Evolutionary conservation across 1,140 invertebrate genomes (phyloP).

Genomic region (Aphelenchoides avenae): DNA sequence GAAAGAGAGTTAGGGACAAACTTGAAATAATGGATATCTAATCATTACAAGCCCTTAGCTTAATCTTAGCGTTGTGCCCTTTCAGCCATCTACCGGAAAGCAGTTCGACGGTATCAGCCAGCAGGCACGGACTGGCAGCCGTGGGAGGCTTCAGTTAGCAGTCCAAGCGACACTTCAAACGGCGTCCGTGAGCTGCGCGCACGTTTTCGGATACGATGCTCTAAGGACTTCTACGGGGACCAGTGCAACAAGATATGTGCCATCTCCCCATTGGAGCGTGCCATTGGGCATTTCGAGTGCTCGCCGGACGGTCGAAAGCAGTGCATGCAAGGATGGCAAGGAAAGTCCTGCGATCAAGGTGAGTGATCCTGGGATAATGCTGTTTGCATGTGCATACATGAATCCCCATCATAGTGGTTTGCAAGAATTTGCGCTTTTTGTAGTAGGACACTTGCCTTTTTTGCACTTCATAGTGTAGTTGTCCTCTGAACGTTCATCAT

Average conservation of each 20-base stretch:
- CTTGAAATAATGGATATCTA: too few relatives aligned
- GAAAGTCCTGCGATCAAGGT: neutral
- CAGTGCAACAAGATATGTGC: constrained; percentile 19
- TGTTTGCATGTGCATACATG: too few relatives aligned
- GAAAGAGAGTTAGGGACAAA: too few relatives aligned
- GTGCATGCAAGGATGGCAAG: constrained; percentile 20
- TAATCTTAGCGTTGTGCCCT: too few relatives aligned
- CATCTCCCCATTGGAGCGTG: constrained; percentile 18
- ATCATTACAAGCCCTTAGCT: too few relatives aligned
- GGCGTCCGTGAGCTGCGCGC: neutral
- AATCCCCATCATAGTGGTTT: too few relatives aligned
- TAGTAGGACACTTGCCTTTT: too few relatives aligned
- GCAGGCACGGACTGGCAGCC: constrained; percentile 7
- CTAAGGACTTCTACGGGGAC: constrained; percentile 19
- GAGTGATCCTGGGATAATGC: too few relatives aligned
- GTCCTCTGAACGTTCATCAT: too few relatives aligned
- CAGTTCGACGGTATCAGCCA: constrained; percentile 6
- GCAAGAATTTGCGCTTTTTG: too few relatives aligned
- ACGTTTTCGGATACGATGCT: neutral
- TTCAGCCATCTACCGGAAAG: constrained; percentile 5
- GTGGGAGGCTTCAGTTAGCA: neutral
- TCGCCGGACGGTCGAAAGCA: constrained; percentile 3
- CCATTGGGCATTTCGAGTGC: constrained; percentile 18
- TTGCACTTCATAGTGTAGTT: too few relatives aligned
- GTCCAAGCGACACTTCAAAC: neutral